Evolutionary conservation across 1,140 invertebrate genomes (phyloP).

Genomic region (Drosophila albomicans): DNA sequence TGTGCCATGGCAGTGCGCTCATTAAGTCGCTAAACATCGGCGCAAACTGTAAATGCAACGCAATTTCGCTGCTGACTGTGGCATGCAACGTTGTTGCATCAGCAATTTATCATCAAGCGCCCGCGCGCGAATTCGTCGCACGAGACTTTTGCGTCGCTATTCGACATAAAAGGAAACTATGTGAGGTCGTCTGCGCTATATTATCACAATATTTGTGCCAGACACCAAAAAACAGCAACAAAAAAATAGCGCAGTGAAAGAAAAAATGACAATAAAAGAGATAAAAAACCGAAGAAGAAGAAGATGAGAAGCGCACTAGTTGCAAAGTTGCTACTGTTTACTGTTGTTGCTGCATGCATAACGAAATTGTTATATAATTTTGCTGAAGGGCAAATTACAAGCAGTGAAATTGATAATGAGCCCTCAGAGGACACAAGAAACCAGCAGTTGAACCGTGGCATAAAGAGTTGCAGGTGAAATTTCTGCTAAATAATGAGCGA

Average conservation of each 20-base stretch:
- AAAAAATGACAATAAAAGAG: constrained; percentile 9
- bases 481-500: constrained; percentile 34
- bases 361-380: constrained; percentile 69
- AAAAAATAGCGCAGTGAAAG: constrained; percentile 18
- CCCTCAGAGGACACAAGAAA: constrained; percentile 21
- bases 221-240: constrained; percentile 45
- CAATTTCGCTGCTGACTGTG: constrained; percentile 72
- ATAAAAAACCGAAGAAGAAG: constrained; percentile 4
- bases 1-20: constrained; percentile 71
- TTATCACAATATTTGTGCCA: constrained; percentile 58
- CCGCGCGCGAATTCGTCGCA: constrained; percentile 65
- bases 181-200: constrained; percentile 76
- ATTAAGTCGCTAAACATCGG: constrained; percentile 53
- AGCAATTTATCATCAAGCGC: constrained; percentile 77
- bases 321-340: constrained; percentile 27
- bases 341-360: constrained; percentile 42
- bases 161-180: constrained; percentile 73
- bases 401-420: constrained; percentile 71
- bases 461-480: constrained; percentile 24
- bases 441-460: background rate
- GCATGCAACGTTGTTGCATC: constrained; percentile 78
- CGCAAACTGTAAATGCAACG: constrained; percentile 62
- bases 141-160: constrained; percentile 76
- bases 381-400: constrained; percentile 47
- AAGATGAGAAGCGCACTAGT: constrained; percentile 23